Evolutionary conservation across 2,888 invertebrate genomes (phyloP).

Genomic region (Sycophila texana): DNA sequence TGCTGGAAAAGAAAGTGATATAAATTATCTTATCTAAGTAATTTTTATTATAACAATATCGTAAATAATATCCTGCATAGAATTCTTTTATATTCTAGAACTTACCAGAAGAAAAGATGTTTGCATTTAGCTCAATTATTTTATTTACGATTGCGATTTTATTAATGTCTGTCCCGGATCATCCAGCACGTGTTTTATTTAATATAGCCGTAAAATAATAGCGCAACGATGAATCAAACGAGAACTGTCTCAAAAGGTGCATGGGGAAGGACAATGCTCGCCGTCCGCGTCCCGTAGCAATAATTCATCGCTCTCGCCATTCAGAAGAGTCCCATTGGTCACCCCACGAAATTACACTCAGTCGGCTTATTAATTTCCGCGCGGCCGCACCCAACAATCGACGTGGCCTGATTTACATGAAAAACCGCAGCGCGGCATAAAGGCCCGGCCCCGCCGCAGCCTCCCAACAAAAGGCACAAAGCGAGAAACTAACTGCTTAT

Average conservation of each 20-base stretch:
- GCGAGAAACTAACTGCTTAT: too few relatives aligned
- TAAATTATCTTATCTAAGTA: too few relatives aligned
- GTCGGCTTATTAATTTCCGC: conserved; percentile 51
- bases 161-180: not conserved
- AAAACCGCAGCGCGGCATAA: conserved; percentile 39
- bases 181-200: too few relatives aligned
- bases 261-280: not conserved
- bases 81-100: too few relatives aligned
- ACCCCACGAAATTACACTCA: conserved; percentile 6
- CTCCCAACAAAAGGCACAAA: not conserved
- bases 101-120: too few relatives aligned
- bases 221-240: not conserved
- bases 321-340: not conserved
- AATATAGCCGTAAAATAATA: too few relatives aligned
- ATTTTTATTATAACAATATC: too few relatives aligned
- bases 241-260: not conserved
- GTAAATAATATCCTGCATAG: too few relatives aligned
- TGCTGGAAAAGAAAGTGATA: too few relatives aligned
- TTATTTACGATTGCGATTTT: not conserved
- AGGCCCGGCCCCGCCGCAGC: not conserved
- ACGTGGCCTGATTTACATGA: conserved; percentile 45
- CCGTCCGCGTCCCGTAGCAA: too few relatives aligned
- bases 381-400: conserved; percentile 40
- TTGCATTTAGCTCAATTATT: not conserved
- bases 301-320: not conserved